phyloP scores from a whole-genome alignment of 2,888 invertebrate species.

The Drosophila formosana region DNA sequence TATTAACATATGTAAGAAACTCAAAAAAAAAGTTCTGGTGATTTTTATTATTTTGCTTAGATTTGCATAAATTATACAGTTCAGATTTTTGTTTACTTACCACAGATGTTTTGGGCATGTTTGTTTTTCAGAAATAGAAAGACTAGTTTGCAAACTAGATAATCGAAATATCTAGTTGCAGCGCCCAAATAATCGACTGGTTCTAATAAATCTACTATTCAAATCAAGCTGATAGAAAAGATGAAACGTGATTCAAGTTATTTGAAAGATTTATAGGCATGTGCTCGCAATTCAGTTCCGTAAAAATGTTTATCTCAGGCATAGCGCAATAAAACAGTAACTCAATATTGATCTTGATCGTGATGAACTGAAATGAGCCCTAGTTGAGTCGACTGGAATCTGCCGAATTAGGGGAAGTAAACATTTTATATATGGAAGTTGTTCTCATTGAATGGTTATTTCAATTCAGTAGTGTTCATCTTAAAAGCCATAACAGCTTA shows the following conservation, averaged over 20 bases:
- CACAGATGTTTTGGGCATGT: conserved; percentile 3
- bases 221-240: background rate
- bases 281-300: conserved; percentile 15
- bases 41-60: background rate
- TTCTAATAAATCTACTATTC: conserved; percentile 17
- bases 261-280: conserved; percentile 13
- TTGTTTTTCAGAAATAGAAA: conserved; percentile 6
- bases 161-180: conserved; percentile 17
- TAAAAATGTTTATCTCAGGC: background rate
- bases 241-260: conserved; percentile 10
- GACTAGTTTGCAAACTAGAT: conserved; percentile 7
- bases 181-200: conserved; percentile 9
- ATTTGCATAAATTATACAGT: conserved; percentile 18
- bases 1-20: conserved; percentile 32
- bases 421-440: background rate
- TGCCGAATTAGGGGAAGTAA: background rate
- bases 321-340: background rate
- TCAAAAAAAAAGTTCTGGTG: conserved; percentile 4
- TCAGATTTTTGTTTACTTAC: conserved; percentile 17
- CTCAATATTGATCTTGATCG: background rate
- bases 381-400: background rate
- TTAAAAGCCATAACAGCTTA: no score
- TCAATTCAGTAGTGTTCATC: no score
- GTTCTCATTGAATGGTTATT: no score
- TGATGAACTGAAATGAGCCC: background rate